Conservation (phyloP, 2,888 invertebrate species). For the Drosophila macrospina region DNA sequence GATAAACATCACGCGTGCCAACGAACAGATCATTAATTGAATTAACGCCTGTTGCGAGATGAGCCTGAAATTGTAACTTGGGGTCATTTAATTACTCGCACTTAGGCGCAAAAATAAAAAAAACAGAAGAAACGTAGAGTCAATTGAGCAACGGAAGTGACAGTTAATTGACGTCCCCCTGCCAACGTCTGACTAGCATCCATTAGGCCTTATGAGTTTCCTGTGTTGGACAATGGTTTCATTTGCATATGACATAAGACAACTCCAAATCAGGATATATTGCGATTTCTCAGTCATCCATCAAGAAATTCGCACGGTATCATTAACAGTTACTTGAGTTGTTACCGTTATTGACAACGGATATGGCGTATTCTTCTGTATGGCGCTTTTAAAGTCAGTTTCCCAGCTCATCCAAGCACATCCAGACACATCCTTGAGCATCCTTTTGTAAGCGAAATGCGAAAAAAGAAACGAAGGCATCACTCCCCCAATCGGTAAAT, state of each 20-base stretch:
- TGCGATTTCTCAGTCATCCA: constrained; percentile 53
- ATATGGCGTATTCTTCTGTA: constrained; percentile 41
- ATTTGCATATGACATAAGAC: constrained; percentile 55
- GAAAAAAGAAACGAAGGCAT: constrained; percentile 34
- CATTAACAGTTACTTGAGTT: constrained; percentile 54
- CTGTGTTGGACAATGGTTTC: constrained; percentile 21
- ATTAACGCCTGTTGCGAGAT: constrained; percentile 65
- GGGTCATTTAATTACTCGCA: constrained; percentile 60
- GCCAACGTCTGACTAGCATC: neutral
- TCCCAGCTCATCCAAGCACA: constrained; percentile 62
- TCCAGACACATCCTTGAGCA: constrained; percentile 46
- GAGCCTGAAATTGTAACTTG: constrained; percentile 25
- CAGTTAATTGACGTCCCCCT: constrained; percentile 63
- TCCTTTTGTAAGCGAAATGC: constrained; percentile 33
- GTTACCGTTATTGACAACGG: constrained; percentile 72
- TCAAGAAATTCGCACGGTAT: constrained; percentile 73
- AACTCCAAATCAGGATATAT: neutral
- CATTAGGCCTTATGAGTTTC: constrained; percentile 33
- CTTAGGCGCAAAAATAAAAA: constrained; percentile 38
- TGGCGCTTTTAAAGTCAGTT: constrained; percentile 79
- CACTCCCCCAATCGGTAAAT: constrained; percentile 75
- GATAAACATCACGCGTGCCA: constrained; percentile 62
- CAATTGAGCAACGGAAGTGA: constrained; percentile 68
- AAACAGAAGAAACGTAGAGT: constrained; percentile 6
- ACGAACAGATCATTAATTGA: constrained; percentile 65